Evolutionary conservation across 2,888 invertebrate species (phyloP).

Genomic region (Caenorhabditis sp.): DNA sequence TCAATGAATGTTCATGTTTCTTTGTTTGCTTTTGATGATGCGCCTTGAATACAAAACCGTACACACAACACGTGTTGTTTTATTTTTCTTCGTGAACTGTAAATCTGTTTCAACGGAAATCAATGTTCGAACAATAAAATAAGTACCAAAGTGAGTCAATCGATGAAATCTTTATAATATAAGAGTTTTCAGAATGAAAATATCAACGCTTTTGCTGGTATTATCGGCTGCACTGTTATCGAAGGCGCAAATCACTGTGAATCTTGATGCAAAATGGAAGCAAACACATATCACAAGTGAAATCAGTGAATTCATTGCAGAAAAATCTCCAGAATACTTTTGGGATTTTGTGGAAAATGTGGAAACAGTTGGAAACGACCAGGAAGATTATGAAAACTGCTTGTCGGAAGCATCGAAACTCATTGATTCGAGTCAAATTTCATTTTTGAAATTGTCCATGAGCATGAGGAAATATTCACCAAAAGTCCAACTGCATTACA

Average conservation of each 20-base stretch:
- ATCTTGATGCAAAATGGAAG: conserved; percentile 86
- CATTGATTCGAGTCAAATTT: conserved; percentile 1
- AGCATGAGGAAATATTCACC: conserved; percentile 15
- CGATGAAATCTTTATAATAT: too few relatives aligned
- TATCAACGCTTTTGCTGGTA: not conserved
- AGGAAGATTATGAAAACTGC: conserved; percentile 2
- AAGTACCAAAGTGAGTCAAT: too few relatives aligned
- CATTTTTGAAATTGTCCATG: conserved; percentile 10
- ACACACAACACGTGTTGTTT: too few relatives aligned
- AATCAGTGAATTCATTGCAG: conserved; percentile 74
- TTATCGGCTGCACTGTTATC: not conserved
- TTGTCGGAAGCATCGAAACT: conserved; percentile 7
- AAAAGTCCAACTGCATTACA: conserved; percentile 11
- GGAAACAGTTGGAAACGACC: not conserved
- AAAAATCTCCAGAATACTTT: conserved; percentile 5
- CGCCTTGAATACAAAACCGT: too few relatives aligned
- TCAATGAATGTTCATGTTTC: too few relatives aligned
- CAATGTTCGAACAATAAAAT: too few relatives aligned
- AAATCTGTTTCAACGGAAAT: too few relatives aligned
- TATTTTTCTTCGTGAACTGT: too few relatives aligned
- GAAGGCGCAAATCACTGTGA: not conserved
- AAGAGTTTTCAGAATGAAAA: too few relatives aligned
- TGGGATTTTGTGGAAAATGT: conserved; percentile 14
- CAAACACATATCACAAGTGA: conserved; percentile 89
- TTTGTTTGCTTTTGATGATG: too few relatives aligned